Evolutionary conservation across 2,113 vertebrate genomes (phyloP).

Genomic region (Atlantisia rogersi): DNA sequence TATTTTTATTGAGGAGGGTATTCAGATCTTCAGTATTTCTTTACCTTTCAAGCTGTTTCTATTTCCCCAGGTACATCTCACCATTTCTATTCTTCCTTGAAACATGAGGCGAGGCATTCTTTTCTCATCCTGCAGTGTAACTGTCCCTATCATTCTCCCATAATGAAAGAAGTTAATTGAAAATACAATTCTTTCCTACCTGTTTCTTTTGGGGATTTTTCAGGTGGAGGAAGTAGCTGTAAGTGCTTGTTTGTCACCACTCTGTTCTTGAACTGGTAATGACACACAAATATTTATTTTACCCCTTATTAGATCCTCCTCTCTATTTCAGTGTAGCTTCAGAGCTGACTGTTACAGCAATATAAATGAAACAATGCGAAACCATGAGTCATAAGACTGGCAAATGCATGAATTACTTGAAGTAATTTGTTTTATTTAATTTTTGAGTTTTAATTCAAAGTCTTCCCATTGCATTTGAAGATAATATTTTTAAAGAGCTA

Average conservation of each 20-base stretch:
- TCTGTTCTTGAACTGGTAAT: not conserved
- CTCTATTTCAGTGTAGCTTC: not conserved
- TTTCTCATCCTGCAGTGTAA: not conserved
- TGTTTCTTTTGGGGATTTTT: not conserved
- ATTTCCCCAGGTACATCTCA: not conserved
- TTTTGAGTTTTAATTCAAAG: not conserved
- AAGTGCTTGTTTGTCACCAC: not conserved
- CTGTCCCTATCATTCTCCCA: not conserved
- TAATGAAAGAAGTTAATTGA: not conserved
- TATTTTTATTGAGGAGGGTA: not conserved
- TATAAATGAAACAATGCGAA: not conserved
- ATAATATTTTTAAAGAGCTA: not conserved
- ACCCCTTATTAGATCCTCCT: not conserved
- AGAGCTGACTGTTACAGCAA: not conserved
- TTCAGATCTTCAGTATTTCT: not conserved
- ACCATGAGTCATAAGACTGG: not conserved
- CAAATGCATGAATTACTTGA: not conserved
- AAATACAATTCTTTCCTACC: not conserved
- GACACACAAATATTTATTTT: not conserved
- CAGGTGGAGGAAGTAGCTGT: not conserved
- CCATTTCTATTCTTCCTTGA: not conserved
- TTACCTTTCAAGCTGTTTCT: not conserved
- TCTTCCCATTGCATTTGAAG: not conserved
- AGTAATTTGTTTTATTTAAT: not conserved
- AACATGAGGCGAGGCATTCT: not conserved